These are phyloP conservation scores for Xenentodon cancila DNA, from an alignment of 2,797 vertebrate genomes.

Conservation along the genomic window DNA sequence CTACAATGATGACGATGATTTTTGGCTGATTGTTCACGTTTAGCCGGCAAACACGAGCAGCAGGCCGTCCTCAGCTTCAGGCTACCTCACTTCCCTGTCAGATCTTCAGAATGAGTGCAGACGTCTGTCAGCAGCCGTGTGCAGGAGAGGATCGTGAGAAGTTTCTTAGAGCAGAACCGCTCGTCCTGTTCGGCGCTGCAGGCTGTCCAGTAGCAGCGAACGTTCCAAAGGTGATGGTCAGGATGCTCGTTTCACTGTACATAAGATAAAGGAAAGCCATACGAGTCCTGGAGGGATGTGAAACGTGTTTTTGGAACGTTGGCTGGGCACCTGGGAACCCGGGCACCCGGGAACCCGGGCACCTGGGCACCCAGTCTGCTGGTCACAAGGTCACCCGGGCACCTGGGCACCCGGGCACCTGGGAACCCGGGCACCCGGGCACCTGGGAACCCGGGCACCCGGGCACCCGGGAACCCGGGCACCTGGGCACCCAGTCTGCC, in stretches of 20 bases:
- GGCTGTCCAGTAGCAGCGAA: background rate
- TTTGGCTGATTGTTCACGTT: slow-evolving; percentile 54
- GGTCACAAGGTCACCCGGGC: too few relatives aligned
- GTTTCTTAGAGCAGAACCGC: slow-evolving; percentile 6
- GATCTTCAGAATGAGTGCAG: slow-evolving; percentile 32
- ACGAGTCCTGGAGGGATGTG: too few relatives aligned
- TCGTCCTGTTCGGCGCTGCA: background rate
- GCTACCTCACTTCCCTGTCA: slow-evolving; percentile 54
- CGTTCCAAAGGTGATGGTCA: too few relatives aligned
- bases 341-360: too few relatives aligned
- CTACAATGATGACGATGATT: slow-evolving; percentile 55
- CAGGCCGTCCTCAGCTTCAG: slow-evolving; percentile 19
- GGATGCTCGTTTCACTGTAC: too few relatives aligned
- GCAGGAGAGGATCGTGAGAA: slow-evolving; percentile 14
- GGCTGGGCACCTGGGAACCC: slow-evolving; percentile 1
- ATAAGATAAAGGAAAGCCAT: background rate
- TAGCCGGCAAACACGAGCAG: slow-evolving; percentile 18
- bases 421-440: too few relatives aligned
- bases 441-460: too few relatives aligned
- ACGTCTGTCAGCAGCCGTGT: background rate
- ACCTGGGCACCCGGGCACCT: too few relatives aligned
- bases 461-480: too few relatives aligned
- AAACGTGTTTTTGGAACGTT: background rate
- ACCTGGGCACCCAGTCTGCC: too few relatives aligned
- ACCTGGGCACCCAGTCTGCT: too few relatives aligned